Evolutionary conservation across 2,113 vertebrate species (phyloP), one percentile per base, ranked within the genome.

Genomic region (Synodontis membranacea): DNA sequence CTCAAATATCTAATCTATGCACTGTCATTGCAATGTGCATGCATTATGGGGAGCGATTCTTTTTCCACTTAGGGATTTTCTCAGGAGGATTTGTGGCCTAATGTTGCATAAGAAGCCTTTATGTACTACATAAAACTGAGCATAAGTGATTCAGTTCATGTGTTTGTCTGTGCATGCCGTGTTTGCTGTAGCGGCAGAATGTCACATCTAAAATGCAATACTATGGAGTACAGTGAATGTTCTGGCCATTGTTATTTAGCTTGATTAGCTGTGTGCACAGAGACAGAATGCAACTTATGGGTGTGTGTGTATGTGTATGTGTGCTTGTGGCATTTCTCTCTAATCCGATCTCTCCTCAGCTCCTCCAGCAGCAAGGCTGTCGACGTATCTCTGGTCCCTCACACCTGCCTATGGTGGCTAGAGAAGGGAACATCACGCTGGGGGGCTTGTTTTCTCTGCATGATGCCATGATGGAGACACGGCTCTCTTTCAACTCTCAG

Each of bases 381-480:
- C 79, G 84, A 19, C 17, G 90, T 15, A 86, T 95, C 44, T 88
- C 88, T 19, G 90, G 91, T 23, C 88, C 91, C 0, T 86, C 90
- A 82, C 80, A 91, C 54, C 87, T 96, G 78, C 92, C 94, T 37
- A 88, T 91, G 68, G 89, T 96, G 79, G 88, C 92, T 62, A 94
- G 86, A 90, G 90, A 91, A 2, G 94, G 95, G 31, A 92, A 95
- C 82, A 90, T 96, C 42, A 89, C 85, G 1, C 87, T 96, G 17
- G 96, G 95, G 21, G 95, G 94, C 68, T 94, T 96, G 46, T 96
- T 96, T 89, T 95, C 96, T 10, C 93, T 95, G 83, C 95, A 96
- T 46, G 93, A 95, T 85, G 90, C 85, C 46, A 93, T 95, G 85
- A 74, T 92, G 80, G 91, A 95, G 74, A 86, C 90, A 4, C 90